Evolutionary conservation across 1,140 invertebrate genomes (phyloP), one percentile per base, ranked within the genome.

Genomic region (Melitaea cinxia): DNA sequence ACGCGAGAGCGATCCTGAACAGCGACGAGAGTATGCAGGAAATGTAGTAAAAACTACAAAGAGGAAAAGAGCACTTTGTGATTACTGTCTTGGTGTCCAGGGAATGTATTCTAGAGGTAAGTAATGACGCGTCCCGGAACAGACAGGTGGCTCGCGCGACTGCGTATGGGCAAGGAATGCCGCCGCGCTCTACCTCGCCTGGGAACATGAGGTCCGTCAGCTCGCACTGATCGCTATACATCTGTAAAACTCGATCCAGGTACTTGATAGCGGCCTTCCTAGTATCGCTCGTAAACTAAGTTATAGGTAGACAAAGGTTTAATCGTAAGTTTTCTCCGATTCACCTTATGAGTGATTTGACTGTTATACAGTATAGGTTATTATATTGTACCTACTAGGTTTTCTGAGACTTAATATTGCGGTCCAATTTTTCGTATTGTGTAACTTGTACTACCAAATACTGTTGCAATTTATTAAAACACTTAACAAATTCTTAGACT

Each of bases 161-260:
- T 80, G 69, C 63, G 73, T 85, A 89, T 79, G 85, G 87, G 76
- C 85, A 87, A 87, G 72, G 85, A 88, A 88, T 88, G 80, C 80
- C 72, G 70, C 70, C 68, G 65, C 61, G 54, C 39, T 58, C 49
- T 28, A 42, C 63, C 61, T 45, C 65, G 81, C 80, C 72, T 85
- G 83, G 85, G 85, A 89, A 86, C 83, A 78, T 58, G 63, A 54
- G 65, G 68, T 42, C 35, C 60, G 61, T 52, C 62, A 67, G 60
- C 72, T 73, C 72, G 56, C 68, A 64, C 70, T 61, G 72, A 67
- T 61, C 65, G 59, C 69, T 59, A 71, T 60, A 82, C 81, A 81
- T 82, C 72, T 80, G 70, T 79, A 74, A 65, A 69, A 77, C 72
- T 59, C 62, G 70, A 78, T 78, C 72, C 72, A 73, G 59, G 52